Base-by-base conservation (phyloP, 2,888 invertebrate species). In the Eristalis tenax region DNA sequence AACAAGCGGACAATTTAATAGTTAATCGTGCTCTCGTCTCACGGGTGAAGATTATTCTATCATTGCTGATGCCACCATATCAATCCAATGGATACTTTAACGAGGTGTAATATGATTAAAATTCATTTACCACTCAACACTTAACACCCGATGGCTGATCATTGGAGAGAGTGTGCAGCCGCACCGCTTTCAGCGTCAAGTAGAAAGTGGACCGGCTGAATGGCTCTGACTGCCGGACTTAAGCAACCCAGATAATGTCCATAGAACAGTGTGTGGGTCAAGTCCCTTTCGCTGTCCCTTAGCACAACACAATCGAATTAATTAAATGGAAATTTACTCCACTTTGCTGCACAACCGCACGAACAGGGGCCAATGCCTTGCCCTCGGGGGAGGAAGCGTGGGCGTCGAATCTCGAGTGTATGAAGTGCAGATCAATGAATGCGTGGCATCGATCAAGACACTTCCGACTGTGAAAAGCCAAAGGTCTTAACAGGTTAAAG, bases 401-500 rank as follows among this genome's bases (percentile, higher is more conserved):
- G 66, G 79, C 71, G 73, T 73, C 40, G 59, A 22, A 73, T 35
- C n/a, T 43, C 32, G 13, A 57, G 35, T 40, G 18, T 22, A 50
- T 63, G 26, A 59, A 40, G 40, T n/a, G 64, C 32, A 65, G 70
- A 57, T 59, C 40, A 74, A 65, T 59, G 56, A 5, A 74, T 78
- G 43, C 69, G 73, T 74, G 64, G 83, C 56, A 18, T 35, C 35
- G 59, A 22, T 50, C 66, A 56, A 73, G 26, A 10, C n/a, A 80
- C 80, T 80, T 84, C 84, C 80, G 80, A 84, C 66, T 80, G 43
- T 15, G 23, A 38, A 63, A 56, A 76, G 63, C 63, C 64, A 73
- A 32, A 85, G 82, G 85, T 74, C 69, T 70, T 6, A 75, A 79
- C 78, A 86, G 66, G 66, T 86, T 86, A 75, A 78, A 66, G 65